Conservation (phyloP, 2,113 vertebrate species). For the Muntiacus muntjak region DNA sequence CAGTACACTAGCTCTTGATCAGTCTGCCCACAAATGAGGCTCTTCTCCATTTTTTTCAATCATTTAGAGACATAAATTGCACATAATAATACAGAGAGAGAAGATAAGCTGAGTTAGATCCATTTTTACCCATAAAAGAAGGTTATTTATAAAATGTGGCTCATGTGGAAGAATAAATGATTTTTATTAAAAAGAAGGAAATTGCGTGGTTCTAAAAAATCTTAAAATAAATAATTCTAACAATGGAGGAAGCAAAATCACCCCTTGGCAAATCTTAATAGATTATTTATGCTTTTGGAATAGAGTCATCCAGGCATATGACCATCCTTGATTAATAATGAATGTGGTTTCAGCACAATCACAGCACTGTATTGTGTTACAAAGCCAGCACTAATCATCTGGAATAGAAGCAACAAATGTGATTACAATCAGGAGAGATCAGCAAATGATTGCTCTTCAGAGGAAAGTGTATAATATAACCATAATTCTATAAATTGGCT, state of each 20-base stretch:
- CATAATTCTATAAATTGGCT: not conserved
- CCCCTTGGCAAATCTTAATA: slow-evolving; percentile 2
- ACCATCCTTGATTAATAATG: slow-evolving; percentile 35
- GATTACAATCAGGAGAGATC: slow-evolving; percentile 9
- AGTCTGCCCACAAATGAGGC: not conserved
- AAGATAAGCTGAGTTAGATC: not conserved
- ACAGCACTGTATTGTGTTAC: not conserved
- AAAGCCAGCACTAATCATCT: not conserved
- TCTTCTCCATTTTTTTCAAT: slow-evolving; percentile 14
- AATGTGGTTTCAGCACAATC: not conserved
- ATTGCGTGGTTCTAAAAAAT: slow-evolving; percentile 37
- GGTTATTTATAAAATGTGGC: slow-evolving; percentile 52
- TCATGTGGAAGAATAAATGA: slow-evolving; percentile 30
- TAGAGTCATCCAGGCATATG: not conserved
- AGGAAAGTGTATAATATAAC: not conserved
- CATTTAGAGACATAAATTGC: slow-evolving; percentile 41
- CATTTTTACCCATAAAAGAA: slow-evolving; percentile 24
- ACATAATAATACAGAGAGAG: slow-evolving; percentile 25
- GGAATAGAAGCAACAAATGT: not conserved
- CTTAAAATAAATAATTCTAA: slow-evolving; percentile 44
- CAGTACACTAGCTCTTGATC: not conserved
- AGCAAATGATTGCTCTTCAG: not conserved
- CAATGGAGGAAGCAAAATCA: slow-evolving; percentile 20
- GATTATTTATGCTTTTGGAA: slow-evolving; percentile 47
- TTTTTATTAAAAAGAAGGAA: slow-evolving; percentile 50